Base-by-base conservation (phyloP, 2,888 invertebrate species). In the Ramazzottius varieornatus region DNA sequence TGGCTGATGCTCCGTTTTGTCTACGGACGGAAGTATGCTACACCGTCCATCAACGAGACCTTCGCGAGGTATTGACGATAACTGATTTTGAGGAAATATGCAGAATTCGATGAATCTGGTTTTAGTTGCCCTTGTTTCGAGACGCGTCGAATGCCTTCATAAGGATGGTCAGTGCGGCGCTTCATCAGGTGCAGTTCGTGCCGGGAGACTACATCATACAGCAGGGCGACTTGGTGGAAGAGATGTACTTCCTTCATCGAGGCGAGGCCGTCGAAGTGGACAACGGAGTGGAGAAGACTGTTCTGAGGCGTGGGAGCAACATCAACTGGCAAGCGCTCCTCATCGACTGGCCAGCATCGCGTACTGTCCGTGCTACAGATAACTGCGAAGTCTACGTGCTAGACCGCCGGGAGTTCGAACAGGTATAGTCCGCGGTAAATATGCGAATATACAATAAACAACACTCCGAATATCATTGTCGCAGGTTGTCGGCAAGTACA, bases 171-270 rank as follows among this genome's bases (percentile, higher is more conserved):
- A 46, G 68, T 13, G 65, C 66, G 33, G 63, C 63, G 46, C 66
- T 70, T 32, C 46, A 64, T 33, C 65, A 67, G 32, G 40, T 66
- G 32, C 24, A 67, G 33, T 69, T 65, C 65, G 32, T 67, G n/a
- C 68, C 67, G 32, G 68, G 67, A n/a, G 67, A 70, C 46, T 66
- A 63, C 64, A 68, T 70, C 32, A 65, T 67, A n/a, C 33, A 63
- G 29, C 68, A 68, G 64, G 70, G 69, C 33, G 70, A 70, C 64
- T 40, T 70, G 1, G 67, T 66, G 54, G 20, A 63, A 8, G 66
- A 68, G 33, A 40, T 69, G 20, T 67, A 64, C 64, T 70, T 65
- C 46, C 54, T 70, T 33, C 65, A 67, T 33, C 64, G 64, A 29
- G 70, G 70, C 32, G 46, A 67, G 64, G 67, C 54, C 54, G 54